A percentile compares a stretch with the other conserved stretches of the same genome.
phyloP scores from a whole-genome alignment of 2,113 vertebrate genomes.

The Tretioscincus oriximinensis region DNA sequence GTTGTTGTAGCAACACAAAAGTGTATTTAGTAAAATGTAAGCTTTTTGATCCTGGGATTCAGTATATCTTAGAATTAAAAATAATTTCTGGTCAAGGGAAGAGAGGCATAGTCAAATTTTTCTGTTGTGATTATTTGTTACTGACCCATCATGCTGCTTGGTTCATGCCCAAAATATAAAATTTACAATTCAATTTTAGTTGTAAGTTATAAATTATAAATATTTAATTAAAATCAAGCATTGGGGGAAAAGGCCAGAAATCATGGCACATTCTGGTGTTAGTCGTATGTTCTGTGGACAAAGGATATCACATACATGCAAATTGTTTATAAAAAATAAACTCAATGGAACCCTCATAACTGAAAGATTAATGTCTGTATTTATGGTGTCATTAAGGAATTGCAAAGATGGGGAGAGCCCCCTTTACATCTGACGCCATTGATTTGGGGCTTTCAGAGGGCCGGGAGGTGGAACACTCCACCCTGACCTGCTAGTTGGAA shows the following conservation, averaged over 20 bases:
- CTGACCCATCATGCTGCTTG: too few species aligned
- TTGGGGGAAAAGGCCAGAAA: neutral
- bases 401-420: too few species aligned
- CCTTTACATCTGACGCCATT: too few species aligned
- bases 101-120: neutral
- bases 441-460: too few species aligned
- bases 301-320: neutral
- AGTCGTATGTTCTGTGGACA: too few species aligned
- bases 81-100: constrained; percentile 4
- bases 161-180: too few species aligned
- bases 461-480: too few species aligned
- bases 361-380: neutral
- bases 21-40: constrained; percentile 26
- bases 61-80: neutral
- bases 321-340: neutral
- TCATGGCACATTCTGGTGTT: neutral
- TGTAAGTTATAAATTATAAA: too few species aligned
- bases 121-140: neutral
- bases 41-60: constrained; percentile 16
- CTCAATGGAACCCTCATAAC: neutral
- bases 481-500: too few species aligned
- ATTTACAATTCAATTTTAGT: too few species aligned
- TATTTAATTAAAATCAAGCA: too few species aligned
- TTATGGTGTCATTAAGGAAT: too few species aligned
- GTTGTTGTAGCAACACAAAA: constrained; percentile 38